A percentile compares a stretch with the other conserved stretches of the same genome.
phyloP scores from a whole-genome alignment of 1,140 invertebrate species.

The Pygmarrhopalites habei region DNA sequence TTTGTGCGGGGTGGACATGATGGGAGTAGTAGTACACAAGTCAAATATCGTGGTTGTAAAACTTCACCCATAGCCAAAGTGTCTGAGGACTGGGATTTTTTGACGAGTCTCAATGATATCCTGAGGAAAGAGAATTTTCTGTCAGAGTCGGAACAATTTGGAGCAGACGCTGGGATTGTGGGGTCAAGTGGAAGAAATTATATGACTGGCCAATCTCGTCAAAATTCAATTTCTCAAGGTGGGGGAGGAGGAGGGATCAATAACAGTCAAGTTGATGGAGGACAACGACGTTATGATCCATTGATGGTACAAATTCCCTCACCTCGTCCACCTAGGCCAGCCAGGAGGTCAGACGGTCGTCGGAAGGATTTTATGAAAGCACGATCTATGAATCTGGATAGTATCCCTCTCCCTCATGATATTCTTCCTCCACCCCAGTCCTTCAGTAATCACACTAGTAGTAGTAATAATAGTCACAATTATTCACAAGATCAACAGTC shows the following conservation, averaged over 20 bases:
- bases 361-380: conserved; percentile 28
- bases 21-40: background rate
- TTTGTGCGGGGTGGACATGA: too few relatives aligned
- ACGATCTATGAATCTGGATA: conserved; percentile 31
- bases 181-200: background rate
- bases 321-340: conserved; percentile 30
- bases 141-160: conserved; percentile 12
- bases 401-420: background rate
- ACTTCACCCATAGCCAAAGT: background rate
- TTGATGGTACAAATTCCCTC: conserved; percentile 10
- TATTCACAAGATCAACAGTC: background rate
- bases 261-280: too few relatives aligned
- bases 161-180: background rate
- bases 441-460: background rate
- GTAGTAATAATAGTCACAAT: background rate
- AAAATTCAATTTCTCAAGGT: background rate
- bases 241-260: too few relatives aligned
- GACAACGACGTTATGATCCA: too few relatives aligned
- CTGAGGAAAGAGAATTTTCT: conserved; percentile 35
- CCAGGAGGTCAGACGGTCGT: conserved; percentile 11
- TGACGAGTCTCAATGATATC: conserved; percentile 33
- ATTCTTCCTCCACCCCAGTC: background rate
- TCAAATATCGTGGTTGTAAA: conserved; percentile 12
- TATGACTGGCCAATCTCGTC: background rate
- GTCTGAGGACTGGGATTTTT: conserved; percentile 36